Evolutionary conservation across 2,797 vertebrate genomes (phyloP), one percentile per base, ranked within the genome.

Genomic region (Sebastes minor): DNA sequence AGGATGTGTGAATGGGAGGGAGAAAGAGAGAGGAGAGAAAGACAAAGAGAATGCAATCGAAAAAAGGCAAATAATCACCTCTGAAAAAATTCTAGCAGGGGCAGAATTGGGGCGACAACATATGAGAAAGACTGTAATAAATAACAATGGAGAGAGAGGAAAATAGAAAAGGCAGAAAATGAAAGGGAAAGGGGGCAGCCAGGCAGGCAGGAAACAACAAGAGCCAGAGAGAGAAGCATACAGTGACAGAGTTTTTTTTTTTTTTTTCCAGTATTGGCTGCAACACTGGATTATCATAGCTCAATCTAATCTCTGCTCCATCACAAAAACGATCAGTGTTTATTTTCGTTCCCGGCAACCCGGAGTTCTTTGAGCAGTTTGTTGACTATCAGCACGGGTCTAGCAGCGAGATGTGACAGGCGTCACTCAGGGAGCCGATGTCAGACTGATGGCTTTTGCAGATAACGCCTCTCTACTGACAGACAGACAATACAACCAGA

Each of bases 21-120:
- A 55, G 16, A 67, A 33, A 60, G 38, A 32, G n/a, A 27, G n/a
- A 30, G 33, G 46, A 55, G 38, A 74, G 68, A 75, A 57, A 90
- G 71, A 84, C 71, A 86, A 80, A 87, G 74, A 78, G 76, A 53
- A 56, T 69, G 76, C 78, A 84, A 76, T 79, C 77, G 74, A 76
- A 90, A 55, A 86, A 89, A 86, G 61, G 80, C 71, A 91, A 87
- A 91, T 83, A 85, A 91, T 84, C 57, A 7, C 38, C 78, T 35
- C n/a, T 63, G 59, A 38, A 78, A 77, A 86, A 85, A 62, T 78
- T 23, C 12, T 11, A 75, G 46, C 32, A 33, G 32, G 22, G 61
- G 32, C 57, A 85, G 76, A 88, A 81, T 35, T 71, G 74, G 65
- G 69, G 33, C 25, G 56, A 80, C 61, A 49, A 18, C 16, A 80